phyloP scores from a whole-genome alignment of 2,888 invertebrate species.

The Pseudococcus jackbeardsleyi region DNA sequence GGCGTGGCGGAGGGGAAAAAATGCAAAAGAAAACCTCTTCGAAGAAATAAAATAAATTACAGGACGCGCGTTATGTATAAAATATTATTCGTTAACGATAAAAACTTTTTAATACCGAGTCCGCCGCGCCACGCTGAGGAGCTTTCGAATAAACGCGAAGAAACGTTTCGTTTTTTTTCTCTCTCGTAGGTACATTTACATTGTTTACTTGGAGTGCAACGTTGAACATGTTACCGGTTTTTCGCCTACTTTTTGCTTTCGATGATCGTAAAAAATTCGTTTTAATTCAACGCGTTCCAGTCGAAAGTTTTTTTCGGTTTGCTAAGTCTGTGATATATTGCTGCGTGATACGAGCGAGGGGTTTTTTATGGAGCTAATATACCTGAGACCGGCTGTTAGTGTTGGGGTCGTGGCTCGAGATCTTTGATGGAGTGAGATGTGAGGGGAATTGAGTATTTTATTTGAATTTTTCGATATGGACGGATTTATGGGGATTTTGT shows the following conservation, averaged over 20 bases:
- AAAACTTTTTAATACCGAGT: slow-evolving; percentile 60
- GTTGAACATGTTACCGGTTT: slow-evolving; percentile 42
- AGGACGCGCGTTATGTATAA: slow-evolving; percentile 45
- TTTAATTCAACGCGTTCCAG: background rate
- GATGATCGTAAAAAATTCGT: slow-evolving; percentile 39
- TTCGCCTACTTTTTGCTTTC: slow-evolving; percentile 12
- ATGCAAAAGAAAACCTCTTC: slow-evolving; percentile 21
- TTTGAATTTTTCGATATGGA: too few species aligned
- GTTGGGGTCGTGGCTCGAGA: too few species aligned
- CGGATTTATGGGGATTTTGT: too few species aligned
- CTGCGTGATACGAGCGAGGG: background rate
- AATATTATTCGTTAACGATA: slow-evolving; percentile 64
- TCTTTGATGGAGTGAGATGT: too few species aligned
- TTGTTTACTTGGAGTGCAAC: slow-evolving; percentile 52
- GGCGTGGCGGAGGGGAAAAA: background rate
- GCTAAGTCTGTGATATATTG: slow-evolving; percentile 2
- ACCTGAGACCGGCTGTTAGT: background rate
- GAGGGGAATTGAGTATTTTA: too few species aligned
- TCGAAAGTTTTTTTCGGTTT: slow-evolving; percentile 18
- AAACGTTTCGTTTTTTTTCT: background rate
- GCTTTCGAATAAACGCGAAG: slow-evolving; percentile 49
- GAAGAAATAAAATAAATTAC: slow-evolving; percentile 62
- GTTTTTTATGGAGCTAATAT: background rate
- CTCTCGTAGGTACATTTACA: background rate
- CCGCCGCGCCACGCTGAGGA: background rate